These are phyloP conservation scores for Serinus canaria DNA, from an alignment of 2,113 vertebrate species.

Conservation along the genomic window DNA sequence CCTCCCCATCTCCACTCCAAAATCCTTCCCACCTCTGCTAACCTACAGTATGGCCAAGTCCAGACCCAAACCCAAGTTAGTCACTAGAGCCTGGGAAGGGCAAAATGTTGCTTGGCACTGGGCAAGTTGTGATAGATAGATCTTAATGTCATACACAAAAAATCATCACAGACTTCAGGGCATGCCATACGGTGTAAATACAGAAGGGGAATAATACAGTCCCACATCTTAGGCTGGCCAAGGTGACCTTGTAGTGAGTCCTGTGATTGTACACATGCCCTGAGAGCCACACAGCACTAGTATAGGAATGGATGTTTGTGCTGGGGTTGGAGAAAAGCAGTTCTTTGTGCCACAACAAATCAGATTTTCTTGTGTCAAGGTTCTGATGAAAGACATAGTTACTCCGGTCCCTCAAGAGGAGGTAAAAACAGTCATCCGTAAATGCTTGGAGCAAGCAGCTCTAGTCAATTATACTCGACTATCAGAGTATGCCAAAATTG, in stretches of 20 bases:
- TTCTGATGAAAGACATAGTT: constrained; percentile 98
- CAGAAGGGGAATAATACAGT: neutral
- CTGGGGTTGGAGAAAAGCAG: constrained; percentile 42
- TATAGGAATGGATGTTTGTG: neutral
- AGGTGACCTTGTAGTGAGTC: constrained; percentile 43
- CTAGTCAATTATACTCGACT: constrained; percentile 96
- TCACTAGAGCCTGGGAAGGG: neutral
- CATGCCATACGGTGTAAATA: neutral
- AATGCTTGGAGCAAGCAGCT: constrained; percentile 97
- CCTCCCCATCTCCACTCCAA: neutral
- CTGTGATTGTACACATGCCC: neutral
- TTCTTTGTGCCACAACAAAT: constrained; percentile 64
- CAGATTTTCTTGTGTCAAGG: constrained; percentile 79
- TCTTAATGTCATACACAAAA: neutral
- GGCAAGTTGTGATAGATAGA: neutral
- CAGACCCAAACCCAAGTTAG: neutral
- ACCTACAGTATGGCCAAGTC: neutral
- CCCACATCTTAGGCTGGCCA: neutral
- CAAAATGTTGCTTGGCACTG: neutral
- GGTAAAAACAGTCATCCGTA: constrained; percentile 94
- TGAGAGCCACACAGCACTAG: neutral
- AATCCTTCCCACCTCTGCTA: neutral
- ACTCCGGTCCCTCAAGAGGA: constrained; percentile 95
- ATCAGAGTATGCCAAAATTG: constrained; percentile 98
- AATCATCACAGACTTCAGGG: neutral